Conservation (phyloP, 2,888 invertebrate species). For the Ormyrus pomaceus region DNA sequence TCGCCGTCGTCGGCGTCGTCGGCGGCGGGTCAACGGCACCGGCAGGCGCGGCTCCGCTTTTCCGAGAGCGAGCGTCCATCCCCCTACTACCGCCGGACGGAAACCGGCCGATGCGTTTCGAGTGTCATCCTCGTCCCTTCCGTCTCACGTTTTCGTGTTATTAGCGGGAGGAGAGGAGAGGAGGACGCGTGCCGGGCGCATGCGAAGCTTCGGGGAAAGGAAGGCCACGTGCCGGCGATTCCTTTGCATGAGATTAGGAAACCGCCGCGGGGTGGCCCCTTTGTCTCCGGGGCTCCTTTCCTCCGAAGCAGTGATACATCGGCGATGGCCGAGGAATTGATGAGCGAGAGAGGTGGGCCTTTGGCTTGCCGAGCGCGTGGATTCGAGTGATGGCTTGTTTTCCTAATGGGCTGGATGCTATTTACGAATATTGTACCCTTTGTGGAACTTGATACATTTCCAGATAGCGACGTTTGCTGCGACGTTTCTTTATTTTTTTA, state of each 20-base stretch:
- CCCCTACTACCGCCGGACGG: conserved; percentile 18
- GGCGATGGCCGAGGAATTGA: not conserved
- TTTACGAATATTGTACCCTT: no score
- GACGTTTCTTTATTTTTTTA: no score
- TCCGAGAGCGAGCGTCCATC: conserved; percentile 26
- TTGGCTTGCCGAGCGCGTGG: no score
- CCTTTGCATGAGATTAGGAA: conserved; percentile 30
- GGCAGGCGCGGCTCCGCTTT: conserved; percentile 13
- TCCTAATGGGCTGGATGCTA: no score
- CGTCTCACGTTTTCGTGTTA: conserved; percentile 43
- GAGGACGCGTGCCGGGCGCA: conserved; percentile 22
- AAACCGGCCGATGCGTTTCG: conserved; percentile 43
- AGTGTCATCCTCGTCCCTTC: conserved; percentile 29
- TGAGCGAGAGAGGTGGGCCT: not conserved
- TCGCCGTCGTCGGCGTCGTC: not conserved
- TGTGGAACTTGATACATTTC: no score
- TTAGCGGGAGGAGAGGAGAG: not conserved
- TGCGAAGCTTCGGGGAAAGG: conserved; percentile 15
- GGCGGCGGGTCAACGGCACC: conserved; percentile 35
- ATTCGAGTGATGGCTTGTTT: no score
- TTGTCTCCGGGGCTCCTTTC: not conserved
- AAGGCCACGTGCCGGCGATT: conserved; percentile 46
- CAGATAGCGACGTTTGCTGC: no score
- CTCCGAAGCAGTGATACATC: not conserved
- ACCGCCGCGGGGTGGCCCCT: not conserved